Base-by-base conservation (phyloP, 2,113 vertebrate genomes). In the Neofelis nebulosa region DNA sequence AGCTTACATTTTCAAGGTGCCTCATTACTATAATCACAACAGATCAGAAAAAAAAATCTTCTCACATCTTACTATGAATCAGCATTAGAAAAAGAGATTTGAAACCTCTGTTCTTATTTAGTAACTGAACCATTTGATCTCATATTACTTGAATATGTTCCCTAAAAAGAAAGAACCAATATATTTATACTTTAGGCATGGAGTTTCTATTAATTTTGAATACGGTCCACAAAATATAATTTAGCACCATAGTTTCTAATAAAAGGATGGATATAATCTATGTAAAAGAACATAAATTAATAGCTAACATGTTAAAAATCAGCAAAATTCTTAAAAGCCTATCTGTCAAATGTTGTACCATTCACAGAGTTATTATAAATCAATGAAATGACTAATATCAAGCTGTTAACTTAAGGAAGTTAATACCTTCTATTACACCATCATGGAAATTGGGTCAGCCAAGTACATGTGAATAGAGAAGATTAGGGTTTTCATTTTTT, bases 11-110 rank as follows among this genome's bases (percentile, higher is more conserved):
- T 93, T 97, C 95, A 96, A 96, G 90, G 86, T 95, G 52, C 55
- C 94, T 96, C 83, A 97, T 98, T 97, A 97, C 79, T 95, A 68
- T 94, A 97, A 95, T 98, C 96, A 93, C 80, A 96, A 97, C 81
- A 97, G 69, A 97, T 45, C 41, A 97, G 82, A 25, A 65, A 52
- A 93, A 36, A 79, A 57, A 61, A 45, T 36, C 48, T 55, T 87
- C 76, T 88, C 83, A 92, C 71, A 91, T 93, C 63, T 97, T 83
- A 41, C 63, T 88, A 41, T 85, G 96, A 98, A 76, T 90, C 89
- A 95, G 80, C 80, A 92, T 88, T 89, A 94, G 79, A 90, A 92
- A 83, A 69, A 91, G 69, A 96, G 61, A 87, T 74, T 89, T 92
- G 73, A 90, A 81, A 71, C 33, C 38, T 87, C 65, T 69, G 33